Evolutionary conservation across 2,888 invertebrate species (phyloP).

Genomic region (Luperina nickerlii): DNA sequence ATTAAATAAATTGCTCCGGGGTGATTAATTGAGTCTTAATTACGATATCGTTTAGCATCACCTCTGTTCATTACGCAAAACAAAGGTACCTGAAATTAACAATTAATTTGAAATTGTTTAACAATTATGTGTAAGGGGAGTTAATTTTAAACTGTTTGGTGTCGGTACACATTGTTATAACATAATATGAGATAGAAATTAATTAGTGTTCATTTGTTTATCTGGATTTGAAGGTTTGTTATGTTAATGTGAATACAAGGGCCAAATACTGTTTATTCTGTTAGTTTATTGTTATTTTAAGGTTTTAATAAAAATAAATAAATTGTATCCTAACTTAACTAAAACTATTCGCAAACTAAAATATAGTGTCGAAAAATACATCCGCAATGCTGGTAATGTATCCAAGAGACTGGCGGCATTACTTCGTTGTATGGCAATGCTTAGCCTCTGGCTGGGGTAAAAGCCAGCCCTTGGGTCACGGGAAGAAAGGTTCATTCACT

Average conservation of each 20-base stretch:
- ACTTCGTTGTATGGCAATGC: no score
- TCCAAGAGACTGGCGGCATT: background rate
- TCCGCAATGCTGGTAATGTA: background rate
- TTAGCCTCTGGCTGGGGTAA: background rate
- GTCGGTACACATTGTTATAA: conserved; percentile 17
- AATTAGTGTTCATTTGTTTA: conserved; percentile 39
- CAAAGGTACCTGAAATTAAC: conserved; percentile 63
- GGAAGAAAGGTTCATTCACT: background rate
- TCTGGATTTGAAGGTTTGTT: conserved; percentile 23
- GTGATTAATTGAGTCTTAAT: conserved; percentile 89
- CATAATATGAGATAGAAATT: conserved; percentile 22
- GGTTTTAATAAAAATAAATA: background rate
- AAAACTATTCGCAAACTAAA: background rate
- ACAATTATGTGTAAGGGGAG: conserved; percentile 40
- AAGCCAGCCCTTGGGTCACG: background rate
- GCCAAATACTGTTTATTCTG: background rate
- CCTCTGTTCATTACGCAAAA: conserved; percentile 75
- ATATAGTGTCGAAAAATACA: background rate
- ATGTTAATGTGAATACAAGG: background rate
- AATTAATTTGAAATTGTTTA: conserved; percentile 60
- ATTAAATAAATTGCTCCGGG: conserved; percentile 85
- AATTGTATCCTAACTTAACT: background rate
- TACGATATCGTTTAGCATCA: conserved; percentile 87
- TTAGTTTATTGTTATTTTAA: background rate
- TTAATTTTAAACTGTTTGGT: conserved; percentile 39